These are phyloP conservation scores for Circaetus cinerascens DNA, from an alignment of 2,113 vertebrate species.

Conservation along the genomic window DNA sequence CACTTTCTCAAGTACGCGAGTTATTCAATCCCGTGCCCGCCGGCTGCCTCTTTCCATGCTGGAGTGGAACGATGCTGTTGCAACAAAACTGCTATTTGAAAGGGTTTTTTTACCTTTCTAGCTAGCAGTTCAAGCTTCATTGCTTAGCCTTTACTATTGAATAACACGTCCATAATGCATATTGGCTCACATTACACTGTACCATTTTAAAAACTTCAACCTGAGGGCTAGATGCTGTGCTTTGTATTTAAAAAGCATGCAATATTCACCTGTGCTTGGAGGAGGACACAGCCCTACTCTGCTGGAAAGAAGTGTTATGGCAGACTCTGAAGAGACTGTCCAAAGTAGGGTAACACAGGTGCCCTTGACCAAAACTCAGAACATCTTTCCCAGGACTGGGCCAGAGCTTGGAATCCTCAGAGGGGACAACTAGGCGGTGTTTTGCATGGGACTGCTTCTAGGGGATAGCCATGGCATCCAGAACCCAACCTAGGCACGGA, in stretches of 20 bases:
- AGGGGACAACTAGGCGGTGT: neutral
- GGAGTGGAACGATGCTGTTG: neutral
- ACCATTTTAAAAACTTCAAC: neutral
- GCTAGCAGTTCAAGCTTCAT: neutral
- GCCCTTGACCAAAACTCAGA: neutral
- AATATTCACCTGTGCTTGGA: neutral
- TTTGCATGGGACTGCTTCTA: neutral
- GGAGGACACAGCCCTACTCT: neutral
- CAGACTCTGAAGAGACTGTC: neutral
- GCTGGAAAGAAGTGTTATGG: neutral
- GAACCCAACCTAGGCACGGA: neutral
- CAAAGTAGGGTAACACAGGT: neutral
- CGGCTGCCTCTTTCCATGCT: rapidly evolving
- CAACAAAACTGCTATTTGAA: neutral
- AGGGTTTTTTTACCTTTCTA: neutral
- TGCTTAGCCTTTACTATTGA: neutral
- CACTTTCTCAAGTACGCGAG: neutral
- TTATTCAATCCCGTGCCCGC: rapidly evolving
- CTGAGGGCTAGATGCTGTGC: neutral
- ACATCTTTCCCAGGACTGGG: neutral
- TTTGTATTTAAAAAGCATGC: neutral
- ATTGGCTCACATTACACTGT: neutral
- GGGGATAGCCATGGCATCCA: rapidly evolving
- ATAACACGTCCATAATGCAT: rapidly evolving
- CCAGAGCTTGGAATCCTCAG: neutral